Evolutionary conservation across 2,797 vertebrate genomes (phyloP).

Genomic region (Danio tinwini): DNA sequence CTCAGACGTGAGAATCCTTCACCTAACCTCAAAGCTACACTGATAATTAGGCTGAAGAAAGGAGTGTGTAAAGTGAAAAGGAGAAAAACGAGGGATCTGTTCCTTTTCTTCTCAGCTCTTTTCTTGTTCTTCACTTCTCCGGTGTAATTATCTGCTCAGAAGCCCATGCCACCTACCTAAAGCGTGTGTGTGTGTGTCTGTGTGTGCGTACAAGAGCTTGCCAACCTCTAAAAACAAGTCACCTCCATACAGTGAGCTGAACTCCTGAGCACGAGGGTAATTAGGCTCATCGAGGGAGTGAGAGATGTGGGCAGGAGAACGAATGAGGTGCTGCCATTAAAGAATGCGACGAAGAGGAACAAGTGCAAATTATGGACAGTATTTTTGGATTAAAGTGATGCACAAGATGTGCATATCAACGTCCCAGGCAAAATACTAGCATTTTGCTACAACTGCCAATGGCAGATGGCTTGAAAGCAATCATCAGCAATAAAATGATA

Average conservation of each 20-base stretch:
- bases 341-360: conserved; percentile 14
- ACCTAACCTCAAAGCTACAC: conserved; percentile 20
- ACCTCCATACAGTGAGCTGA: conserved; percentile 46
- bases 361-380: conserved; percentile 1
- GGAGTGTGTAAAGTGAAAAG: conserved; percentile 27
- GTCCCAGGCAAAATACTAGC: too few species aligned
- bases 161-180: conserved; percentile 37
- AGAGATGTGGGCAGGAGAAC: neutral
- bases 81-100: conserved; percentile 36
- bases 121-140: conserved; percentile 34
- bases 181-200: conserved; percentile 33
- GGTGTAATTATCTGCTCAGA: conserved; percentile 51
- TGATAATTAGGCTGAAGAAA: conserved; percentile 52
- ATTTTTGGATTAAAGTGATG: conserved; percentile 1
- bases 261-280: conserved; percentile 42
- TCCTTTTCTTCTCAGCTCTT: conserved; percentile 37
- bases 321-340: conserved; percentile 14
- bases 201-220: neutral
- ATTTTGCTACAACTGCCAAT: too few species aligned
- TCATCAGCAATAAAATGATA: too few species aligned
- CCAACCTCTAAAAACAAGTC: conserved; percentile 48
- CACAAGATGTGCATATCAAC: neutral
- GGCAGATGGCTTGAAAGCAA: too few species aligned
- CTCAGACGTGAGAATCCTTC: conserved; percentile 39
- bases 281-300: neutral